These are phyloP conservation scores for Epinotia nisella DNA, from an alignment of 2,888 invertebrate genomes.

Conservation along the genomic window DNA sequence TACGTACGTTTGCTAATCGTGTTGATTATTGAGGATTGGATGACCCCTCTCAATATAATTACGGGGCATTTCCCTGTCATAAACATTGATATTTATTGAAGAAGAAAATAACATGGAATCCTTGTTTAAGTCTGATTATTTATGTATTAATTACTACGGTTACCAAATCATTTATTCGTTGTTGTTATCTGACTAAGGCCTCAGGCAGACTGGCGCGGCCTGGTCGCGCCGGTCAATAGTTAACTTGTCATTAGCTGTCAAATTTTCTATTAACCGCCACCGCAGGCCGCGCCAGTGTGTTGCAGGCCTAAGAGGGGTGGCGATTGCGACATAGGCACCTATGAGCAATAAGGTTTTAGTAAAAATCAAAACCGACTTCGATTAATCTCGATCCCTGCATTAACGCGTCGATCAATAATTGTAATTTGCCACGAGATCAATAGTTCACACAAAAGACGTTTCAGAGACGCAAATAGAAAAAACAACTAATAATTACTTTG, in stretches of 20 bases:
- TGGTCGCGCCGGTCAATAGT: too few relatives aligned
- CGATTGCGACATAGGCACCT: neutral
- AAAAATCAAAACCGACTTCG: constrained; percentile 5
- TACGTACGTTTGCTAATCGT: constrained; percentile 65
- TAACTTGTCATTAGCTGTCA: too few relatives aligned
- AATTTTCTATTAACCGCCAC: too few relatives aligned
- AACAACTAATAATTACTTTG: constrained; percentile 82
- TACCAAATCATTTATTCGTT: neutral
- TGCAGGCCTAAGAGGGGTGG: neutral
- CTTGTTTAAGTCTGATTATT: neutral
- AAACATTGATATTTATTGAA: constrained; percentile 11
- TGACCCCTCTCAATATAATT: constrained; percentile 31
- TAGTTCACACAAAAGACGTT: constrained; percentile 53
- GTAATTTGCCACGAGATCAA: constrained; percentile 55
- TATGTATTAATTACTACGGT: neutral
- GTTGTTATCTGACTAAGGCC: neutral
- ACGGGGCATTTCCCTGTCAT: constrained; percentile 10
- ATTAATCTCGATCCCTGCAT: constrained; percentile 1
- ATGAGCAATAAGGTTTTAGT: neutral
- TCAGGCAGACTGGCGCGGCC: too few relatives aligned
- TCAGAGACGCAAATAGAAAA: constrained; percentile 64
- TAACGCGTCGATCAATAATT: constrained; percentile 13
- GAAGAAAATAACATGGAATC: neutral
- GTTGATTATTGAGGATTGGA: constrained; percentile 51
- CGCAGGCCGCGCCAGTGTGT: too few relatives aligned